phyloP scores from a whole-genome alignment of 2,113 vertebrate genomes.

The Hydropotes inermis region DNA sequence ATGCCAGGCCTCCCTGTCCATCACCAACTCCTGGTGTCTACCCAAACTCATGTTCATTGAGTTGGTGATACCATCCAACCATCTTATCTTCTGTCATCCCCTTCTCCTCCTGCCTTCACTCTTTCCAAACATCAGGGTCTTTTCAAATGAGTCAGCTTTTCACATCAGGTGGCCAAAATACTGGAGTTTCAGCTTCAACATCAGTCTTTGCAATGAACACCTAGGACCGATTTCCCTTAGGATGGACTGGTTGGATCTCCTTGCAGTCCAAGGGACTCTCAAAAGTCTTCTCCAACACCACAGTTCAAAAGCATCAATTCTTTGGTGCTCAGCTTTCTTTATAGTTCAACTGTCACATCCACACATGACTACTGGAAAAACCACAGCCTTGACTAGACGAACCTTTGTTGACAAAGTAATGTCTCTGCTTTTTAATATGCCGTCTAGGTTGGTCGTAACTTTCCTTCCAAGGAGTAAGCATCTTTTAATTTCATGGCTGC shows the following conservation, averaged over 20 bases:
- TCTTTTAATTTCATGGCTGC: background rate
- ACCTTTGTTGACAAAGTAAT: background rate
- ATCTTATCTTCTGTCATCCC: background rate
- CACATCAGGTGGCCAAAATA: background rate
- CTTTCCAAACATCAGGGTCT: background rate
- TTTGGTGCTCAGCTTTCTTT: background rate
- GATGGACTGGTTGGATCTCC: background rate
- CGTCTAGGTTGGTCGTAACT: background rate
- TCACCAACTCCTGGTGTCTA: background rate
- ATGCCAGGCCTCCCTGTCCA: background rate
- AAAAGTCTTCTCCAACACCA: background rate
- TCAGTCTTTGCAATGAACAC: background rate
- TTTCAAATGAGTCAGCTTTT: background rate
- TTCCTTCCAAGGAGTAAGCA: background rate
- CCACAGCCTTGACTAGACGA: background rate
- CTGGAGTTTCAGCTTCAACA: background rate
- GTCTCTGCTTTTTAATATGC: background rate
- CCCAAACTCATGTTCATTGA: background rate
- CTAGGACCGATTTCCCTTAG: background rate
- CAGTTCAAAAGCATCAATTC: background rate
- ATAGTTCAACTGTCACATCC: background rate
- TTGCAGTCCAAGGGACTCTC: background rate
- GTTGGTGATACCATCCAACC: background rate
- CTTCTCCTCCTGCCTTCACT: background rate
- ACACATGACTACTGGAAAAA: background rate